These are phyloP conservation scores for Calliscelio sp. DNA, from an alignment of 2,888 invertebrate species.

Conservation along the genomic window DNA sequence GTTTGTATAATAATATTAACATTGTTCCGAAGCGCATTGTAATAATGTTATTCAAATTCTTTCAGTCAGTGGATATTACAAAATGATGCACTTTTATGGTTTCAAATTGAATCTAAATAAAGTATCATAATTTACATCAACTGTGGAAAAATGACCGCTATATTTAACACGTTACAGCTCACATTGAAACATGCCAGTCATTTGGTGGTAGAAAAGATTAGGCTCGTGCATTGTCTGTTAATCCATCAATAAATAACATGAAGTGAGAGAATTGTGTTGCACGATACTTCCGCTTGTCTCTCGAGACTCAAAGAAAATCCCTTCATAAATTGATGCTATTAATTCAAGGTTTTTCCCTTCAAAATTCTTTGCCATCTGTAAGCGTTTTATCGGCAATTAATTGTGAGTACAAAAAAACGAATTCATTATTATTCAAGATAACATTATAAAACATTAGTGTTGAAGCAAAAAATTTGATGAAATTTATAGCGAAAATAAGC, in stretches of 20 bases:
- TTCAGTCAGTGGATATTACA: too few relatives aligned
- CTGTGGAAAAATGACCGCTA: neutral
- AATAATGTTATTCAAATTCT: too few relatives aligned
- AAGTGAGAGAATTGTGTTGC: conserved; percentile 47
- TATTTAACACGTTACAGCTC: conserved; percentile 8
- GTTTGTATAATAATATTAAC: neutral
- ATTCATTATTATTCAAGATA: neutral
- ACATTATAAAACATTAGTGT: neutral
- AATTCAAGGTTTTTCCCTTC: conserved; percentile 45
- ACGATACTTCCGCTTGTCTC: conserved; percentile 43
- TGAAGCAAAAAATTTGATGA: too few relatives aligned
- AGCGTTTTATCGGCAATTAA: conserved; percentile 21
- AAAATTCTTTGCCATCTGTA: conserved; percentile 23
- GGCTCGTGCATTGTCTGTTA: conserved; percentile 32
- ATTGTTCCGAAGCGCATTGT: too few relatives aligned
- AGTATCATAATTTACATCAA: conserved; percentile 2
- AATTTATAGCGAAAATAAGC: too few relatives aligned
- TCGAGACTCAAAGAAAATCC: conserved; percentile 50
- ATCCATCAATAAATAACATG: conserved; percentile 51
- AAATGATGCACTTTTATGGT: too few relatives aligned
- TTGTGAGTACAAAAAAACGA: neutral
- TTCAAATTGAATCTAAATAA: neutral
- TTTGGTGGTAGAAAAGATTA: conserved; percentile 41
- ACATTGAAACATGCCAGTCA: conserved; percentile 40
- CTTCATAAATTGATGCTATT: conserved; percentile 49